Evolutionary conservation across 1,140 invertebrate genomes (phyloP), one percentile per base, ranked within the genome.

Genomic region (Dryas iulia): DNA sequence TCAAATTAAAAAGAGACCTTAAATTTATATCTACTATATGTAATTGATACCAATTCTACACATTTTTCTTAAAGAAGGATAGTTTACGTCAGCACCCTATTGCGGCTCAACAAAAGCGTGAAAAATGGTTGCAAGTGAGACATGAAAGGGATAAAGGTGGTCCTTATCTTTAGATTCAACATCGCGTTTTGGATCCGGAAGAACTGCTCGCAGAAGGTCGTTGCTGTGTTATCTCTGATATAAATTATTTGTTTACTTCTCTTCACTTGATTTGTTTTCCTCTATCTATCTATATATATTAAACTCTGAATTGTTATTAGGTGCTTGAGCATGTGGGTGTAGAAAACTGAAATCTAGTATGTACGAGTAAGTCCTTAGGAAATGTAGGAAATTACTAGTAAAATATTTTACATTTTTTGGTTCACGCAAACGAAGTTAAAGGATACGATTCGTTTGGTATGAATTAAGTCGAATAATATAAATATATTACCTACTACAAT

Each of bases 61-160:
- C 4, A 6, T n/a, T 54, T 0, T 1, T 11, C 60, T 63, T 8
- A 70, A n/a, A 58, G 62, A 73, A 72, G 76, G 81, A 80, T 78
- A 77, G 77, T 78, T 69, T 60, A 58, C 70, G 64, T 73, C 72
- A 71, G 66, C 75, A 76, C 79, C 77, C 77, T 83, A 77, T 82
- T 80, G 69, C 76, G 59, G 60, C 62, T 59, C 58, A 60, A 82
- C 81, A 83, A 85, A 85, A 76, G 63, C 77, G 78, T 85, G 83
- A 85, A 82, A 85, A 85, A 84, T 84, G 81, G 76, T 78, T 68
- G 76, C 69, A 69, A 78, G 76, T 73, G 74, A 82, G 77, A 76
- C 77, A 69, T 78, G 76, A 82, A 82, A 79, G 71, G 81, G 83
- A 85, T 83, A 72, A 82, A 84, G 79, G 81, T 79, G 77, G 58